Evolutionary conservation across 2,888 invertebrate genomes (phyloP).

Genomic region (Harmothoe impar): DNA sequence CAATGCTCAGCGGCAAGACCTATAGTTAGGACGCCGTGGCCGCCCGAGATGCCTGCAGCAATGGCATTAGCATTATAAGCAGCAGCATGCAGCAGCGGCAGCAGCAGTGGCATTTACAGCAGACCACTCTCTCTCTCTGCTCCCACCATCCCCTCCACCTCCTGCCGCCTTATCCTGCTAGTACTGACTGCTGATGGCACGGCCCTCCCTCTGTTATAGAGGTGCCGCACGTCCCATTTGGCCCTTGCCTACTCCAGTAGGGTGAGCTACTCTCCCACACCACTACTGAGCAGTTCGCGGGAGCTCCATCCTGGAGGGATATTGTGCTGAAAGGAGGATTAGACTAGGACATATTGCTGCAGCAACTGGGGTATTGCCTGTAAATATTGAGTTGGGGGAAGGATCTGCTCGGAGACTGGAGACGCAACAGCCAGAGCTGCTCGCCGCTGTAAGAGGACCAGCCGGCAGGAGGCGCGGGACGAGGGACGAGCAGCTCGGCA

Average conservation of each 20-base stretch:
- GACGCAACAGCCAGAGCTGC: conserved; percentile 10
- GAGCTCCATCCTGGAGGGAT: too few relatives aligned
- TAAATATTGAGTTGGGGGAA: background rate
- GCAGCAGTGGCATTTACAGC: conserved; percentile 11
- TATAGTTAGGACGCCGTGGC: too few relatives aligned
- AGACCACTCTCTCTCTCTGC: background rate
- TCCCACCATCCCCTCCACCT: background rate
- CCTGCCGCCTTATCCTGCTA: background rate
- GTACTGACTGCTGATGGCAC: conserved; percentile 7
- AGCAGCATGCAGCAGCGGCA: conserved; percentile 31
- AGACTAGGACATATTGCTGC: too few relatives aligned
- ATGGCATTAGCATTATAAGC: conserved; percentile 29
- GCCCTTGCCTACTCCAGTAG: background rate
- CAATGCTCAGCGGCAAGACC: too few relatives aligned
- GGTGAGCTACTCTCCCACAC: background rate
- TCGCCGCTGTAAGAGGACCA: background rate
- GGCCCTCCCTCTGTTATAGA: background rate
- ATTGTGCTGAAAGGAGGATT: too few relatives aligned
- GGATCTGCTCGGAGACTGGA: background rate
- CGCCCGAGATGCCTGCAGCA: conserved; percentile 11
- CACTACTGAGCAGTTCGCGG: background rate
- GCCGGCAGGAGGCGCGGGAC: background rate
- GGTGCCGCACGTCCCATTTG: background rate
- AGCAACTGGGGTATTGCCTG: background rate
- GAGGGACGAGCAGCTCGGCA: conserved; percentile 10